Conservation (phyloP, 2,888 invertebrate genomes). For the Dichetophora obliterata region DNA sequence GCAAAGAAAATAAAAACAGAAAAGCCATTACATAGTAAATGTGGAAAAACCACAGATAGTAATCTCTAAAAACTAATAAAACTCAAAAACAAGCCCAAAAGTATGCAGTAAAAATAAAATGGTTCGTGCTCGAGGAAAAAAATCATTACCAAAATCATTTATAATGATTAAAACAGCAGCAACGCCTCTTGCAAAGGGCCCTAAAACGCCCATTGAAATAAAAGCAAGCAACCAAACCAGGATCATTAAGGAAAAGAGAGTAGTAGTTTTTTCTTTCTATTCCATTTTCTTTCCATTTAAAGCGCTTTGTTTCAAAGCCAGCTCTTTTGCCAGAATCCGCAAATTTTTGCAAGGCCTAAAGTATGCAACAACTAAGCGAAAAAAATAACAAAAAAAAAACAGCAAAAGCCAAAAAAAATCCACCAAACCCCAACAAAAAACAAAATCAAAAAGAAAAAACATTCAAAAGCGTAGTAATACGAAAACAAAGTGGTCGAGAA, state of each 20-base stretch:
- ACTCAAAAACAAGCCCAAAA: not conserved
- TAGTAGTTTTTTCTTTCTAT: not conserved
- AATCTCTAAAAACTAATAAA: not conserved
- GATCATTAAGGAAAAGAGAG: not conserved
- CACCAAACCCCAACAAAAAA: constrained; percentile 14
- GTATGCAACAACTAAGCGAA: too few relatives aligned
- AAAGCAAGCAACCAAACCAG: constrained; percentile 48
- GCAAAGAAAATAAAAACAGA: not conserved
- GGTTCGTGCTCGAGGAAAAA: not conserved
- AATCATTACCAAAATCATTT: constrained; percentile 12
- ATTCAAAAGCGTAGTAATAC: not conserved
- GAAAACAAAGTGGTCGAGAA: not conserved
- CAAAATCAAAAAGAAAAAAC: constrained; percentile 53
- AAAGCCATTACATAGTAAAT: not conserved
- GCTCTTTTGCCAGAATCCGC: not conserved
- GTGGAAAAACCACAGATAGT: not conserved
- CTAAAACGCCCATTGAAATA: constrained; percentile 53
- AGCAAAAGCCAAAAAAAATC: not conserved
- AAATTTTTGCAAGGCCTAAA: too few relatives aligned
- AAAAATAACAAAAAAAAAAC: too few relatives aligned
- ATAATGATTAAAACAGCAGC: constrained; percentile 1
- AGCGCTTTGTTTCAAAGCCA: not conserved
- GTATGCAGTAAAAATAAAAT: constrained; percentile 2
- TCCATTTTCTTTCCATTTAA: not conserved
- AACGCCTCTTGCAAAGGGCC: not conserved